A percentile compares a stretch with the other conserved stretches of the same genome.
phyloP scores from a whole-genome alignment of 2,888 invertebrate genomes.

The Gibbula magus region DNA sequence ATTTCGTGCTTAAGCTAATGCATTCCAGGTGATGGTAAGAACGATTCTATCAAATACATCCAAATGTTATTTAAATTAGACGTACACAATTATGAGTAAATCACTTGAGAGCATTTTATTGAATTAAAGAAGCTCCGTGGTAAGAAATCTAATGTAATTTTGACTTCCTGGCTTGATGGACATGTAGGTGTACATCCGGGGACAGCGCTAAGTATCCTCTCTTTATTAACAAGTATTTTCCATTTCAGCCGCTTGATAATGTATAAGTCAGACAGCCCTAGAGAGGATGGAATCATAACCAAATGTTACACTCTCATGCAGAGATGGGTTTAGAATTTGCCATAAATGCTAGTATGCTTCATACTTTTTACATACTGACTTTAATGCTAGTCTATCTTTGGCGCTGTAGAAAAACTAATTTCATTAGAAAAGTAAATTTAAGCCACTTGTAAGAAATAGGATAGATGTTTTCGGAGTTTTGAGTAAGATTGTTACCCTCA shows the following conservation, averaged over 20 bases:
- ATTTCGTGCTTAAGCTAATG: no score
- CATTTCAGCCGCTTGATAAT: constrained; percentile 10
- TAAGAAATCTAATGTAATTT: neutral
- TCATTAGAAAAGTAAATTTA: constrained; percentile 24
- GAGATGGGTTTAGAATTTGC: constrained; percentile 23
- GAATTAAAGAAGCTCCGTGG: constrained; percentile 7
- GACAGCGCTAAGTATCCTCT: neutral
- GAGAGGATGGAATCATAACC: constrained; percentile 8
- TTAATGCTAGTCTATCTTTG: constrained; percentile 24
- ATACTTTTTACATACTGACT: constrained; percentile 32
- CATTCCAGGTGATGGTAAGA: no score
- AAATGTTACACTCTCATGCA: constrained; percentile 3
- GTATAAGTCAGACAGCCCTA: neutral
- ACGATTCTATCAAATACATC: neutral
- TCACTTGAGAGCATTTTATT: neutral
- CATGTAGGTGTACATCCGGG: neutral
- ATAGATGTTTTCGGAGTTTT: neutral
- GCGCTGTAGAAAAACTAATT: constrained; percentile 7
- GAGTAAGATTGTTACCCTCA: neutral
- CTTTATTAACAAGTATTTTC: constrained; percentile 19
- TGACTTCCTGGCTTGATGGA: constrained; percentile 7
- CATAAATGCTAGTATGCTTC: constrained; percentile 31
- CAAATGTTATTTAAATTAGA: neutral
- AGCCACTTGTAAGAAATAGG: constrained; percentile 3
- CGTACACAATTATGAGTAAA: neutral